A percentile compares a stretch with the other conserved stretches of the same genome.
Evolutionary conservation across 2,888 invertebrate genomes (phyloP).

Genomic region (Cyrtodaria siliqua): DNA sequence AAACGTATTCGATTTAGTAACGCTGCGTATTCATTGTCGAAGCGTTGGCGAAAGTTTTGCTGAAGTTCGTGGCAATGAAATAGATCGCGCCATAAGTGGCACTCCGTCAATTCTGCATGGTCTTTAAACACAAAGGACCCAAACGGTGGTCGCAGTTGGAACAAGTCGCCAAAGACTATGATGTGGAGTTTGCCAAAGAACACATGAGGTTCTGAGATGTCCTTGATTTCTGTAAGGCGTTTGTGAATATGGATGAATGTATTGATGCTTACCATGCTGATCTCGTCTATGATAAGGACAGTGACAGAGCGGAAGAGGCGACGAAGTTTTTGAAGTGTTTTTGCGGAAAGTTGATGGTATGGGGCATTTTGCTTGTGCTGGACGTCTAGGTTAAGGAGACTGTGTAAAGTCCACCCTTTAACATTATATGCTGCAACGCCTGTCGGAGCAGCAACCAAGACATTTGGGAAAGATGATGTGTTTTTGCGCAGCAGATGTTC

Average conservation of each 20-base stretch:
- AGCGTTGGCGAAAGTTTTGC: no score
- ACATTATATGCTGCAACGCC: slow-evolving; percentile 25
- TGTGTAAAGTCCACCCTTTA: neutral
- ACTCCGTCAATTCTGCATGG: neutral
- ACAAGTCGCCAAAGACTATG: neutral
- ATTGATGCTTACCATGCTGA: slow-evolving; percentile 11
- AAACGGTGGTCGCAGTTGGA: neutral
- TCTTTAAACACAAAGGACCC: neutral
- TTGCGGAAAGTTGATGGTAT: neutral
- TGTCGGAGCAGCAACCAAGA: slow-evolving; percentile 16
- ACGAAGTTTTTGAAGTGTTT: slow-evolving; percentile 1
- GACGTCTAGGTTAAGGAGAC: no score
- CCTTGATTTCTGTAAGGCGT: slow-evolving; percentile 20
- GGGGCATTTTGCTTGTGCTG: slow-evolving; percentile 6
- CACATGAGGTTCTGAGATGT: slow-evolving; percentile 30
- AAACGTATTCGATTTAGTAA: no score
- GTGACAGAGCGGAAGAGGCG: neutral
- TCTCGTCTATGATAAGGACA: slow-evolving; percentile 8
- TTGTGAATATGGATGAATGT: slow-evolving; percentile 1
- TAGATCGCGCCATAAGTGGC: neutral
- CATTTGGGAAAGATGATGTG: slow-evolving; percentile 1
- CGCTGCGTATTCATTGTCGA: no score
- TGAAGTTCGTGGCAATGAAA: neutral
- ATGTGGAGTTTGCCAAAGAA: neutral
- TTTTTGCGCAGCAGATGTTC: slow-evolving; percentile 9